Conservation (phyloP, 2,113 vertebrate species). For the Chloropsis cyanopogon region DNA sequence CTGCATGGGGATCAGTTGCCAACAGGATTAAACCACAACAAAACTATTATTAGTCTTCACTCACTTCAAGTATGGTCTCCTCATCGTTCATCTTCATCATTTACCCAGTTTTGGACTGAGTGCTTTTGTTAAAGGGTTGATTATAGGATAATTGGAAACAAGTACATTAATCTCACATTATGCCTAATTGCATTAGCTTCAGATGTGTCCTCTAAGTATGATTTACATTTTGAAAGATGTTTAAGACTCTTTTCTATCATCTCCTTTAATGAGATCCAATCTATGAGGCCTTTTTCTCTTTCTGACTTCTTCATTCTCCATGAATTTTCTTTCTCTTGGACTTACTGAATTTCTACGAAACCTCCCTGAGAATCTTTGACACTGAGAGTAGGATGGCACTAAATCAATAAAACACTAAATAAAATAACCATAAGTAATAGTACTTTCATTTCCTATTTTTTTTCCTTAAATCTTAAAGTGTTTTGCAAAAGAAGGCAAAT, state of each 20-base stretch:
- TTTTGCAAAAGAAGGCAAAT: neutral
- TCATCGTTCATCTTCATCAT: neutral
- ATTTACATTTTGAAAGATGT: slow-evolving; percentile 32
- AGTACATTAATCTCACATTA: slow-evolving; percentile 44
- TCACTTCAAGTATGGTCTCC: neutral
- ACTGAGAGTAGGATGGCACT: neutral
- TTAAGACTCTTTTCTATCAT: neutral
- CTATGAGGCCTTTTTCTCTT: neutral
- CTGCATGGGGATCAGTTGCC: neutral
- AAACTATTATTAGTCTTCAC: neutral
- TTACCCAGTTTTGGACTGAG: neutral
- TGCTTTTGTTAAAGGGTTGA: slow-evolving; percentile 7
- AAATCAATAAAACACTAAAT: slow-evolving; percentile 22
- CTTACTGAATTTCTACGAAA: neutral
- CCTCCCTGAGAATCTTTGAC: neutral
- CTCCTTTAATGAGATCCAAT: neutral
- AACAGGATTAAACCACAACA: neutral
- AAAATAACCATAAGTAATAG: neutral
- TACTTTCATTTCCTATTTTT: neutral
- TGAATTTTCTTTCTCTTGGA: neutral
- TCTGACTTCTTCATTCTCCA: neutral
- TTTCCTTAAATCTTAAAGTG: neutral
- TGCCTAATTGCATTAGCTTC: slow-evolving; percentile 40
- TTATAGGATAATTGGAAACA: slow-evolving; percentile 34
- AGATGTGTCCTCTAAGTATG: slow-evolving; percentile 28